Base-by-base conservation (phyloP, 2,113 vertebrate species). In the Rostratula benghalensis region DNA sequence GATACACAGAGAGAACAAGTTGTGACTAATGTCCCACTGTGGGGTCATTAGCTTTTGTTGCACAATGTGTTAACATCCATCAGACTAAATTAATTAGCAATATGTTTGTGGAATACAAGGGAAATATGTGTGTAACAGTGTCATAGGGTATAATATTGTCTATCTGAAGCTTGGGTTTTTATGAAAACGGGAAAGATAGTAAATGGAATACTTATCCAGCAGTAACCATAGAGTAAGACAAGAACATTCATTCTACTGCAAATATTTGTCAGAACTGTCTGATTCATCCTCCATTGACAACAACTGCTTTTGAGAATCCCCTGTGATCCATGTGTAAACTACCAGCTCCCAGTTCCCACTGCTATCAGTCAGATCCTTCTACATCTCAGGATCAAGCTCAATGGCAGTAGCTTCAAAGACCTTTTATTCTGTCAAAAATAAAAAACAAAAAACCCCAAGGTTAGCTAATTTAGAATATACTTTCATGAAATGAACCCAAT, bases 401-500 rank as follows among this genome's bases (percentile, higher is more conserved):
- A 13, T 54, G 70, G 18, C 39, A 89, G 43, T 22, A 80, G 14
- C 23, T 80, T 95, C 68, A 87, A 82, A 69, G 15, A 80, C 6
- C 6, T 83, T 88, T 83, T 30, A 67, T 73, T 64, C 46, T 80
- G 13, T 22, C 24, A 80, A 51, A 35, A 30, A 56, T 73, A 81
- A 39, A 63, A 50, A 81, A 60, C 39, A 33, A 63, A 76, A 81
- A 51, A 56, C 3, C 4, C 39, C 24, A 30, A 54, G 16, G 35
- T 81, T 94, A 89, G 45, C 20, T 84, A 93, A 88, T 93, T 93
- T 89, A 87, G 39, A 84, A 60, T 56, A 90, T 2, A 4, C n/a
- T 96, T 95, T 83, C 50, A 82, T 83, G 11, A 87, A 87, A 90
- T 88, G 46, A 91, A 97, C 83, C 30, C 39, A 77, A 94, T 96